A percentile compares a stretch with the other conserved stretches of the same genome.
Evolutionary conservation across 1,140 invertebrate genomes (phyloP).

Genomic region (Centruroides sculpturatus): DNA sequence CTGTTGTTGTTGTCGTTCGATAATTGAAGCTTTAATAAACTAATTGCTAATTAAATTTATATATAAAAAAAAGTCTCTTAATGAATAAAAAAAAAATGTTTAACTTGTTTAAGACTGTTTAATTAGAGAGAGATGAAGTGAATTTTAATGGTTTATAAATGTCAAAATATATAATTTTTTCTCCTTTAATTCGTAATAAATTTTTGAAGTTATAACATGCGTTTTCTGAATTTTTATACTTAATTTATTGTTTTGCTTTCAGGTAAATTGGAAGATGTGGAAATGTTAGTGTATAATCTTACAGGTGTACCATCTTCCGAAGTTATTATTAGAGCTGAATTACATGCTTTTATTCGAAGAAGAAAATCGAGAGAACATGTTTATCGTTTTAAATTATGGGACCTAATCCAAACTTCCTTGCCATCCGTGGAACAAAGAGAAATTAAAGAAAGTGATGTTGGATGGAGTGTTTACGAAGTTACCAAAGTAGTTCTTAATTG

Average conservation of each 20-base stretch:
- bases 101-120: too few relatives aligned
- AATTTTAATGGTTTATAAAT: too few relatives aligned
- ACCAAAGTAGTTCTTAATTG: constrained; percentile 27
- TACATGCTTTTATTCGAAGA: constrained; percentile 26
- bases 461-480: constrained; percentile 20
- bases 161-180: too few relatives aligned
- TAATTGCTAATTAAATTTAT: too few relatives aligned
- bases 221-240: too few relatives aligned
- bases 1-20: too few relatives aligned
- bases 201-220: too few relatives aligned
- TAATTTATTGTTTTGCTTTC: neutral
- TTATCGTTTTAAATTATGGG: constrained; percentile 19
- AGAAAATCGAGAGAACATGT: constrained; percentile 6
- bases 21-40: too few relatives aligned
- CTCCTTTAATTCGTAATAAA: too few relatives aligned
- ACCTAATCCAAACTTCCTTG: constrained; percentile 22
- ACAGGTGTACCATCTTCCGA: constrained; percentile 24
- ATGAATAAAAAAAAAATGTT: too few relatives aligned
- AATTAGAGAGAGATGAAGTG: too few relatives aligned
- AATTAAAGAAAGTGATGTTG: constrained; percentile 16
- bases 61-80: too few relatives aligned
- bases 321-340: constrained; percentile 26
- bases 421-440: constrained; percentile 14
- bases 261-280: constrained; percentile 6
- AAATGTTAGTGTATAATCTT: constrained; percentile 27